Conservation (phyloP, 2,888 invertebrate genomes). For the Agonopterix subpropinquella region DNA sequence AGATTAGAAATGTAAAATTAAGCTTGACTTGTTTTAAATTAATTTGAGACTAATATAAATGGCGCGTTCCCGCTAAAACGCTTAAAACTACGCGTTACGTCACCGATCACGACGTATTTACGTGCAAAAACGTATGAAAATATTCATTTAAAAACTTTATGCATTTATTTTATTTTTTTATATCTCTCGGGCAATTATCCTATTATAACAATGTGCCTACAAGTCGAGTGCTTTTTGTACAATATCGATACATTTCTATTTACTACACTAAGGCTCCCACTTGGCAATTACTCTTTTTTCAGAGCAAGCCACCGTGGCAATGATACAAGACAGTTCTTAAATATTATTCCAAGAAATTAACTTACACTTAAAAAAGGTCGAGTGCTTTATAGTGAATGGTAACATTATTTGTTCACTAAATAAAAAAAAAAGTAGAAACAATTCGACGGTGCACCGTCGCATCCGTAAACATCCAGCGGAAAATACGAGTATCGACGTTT, state of each 20-base stretch:
- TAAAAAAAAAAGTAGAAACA: constrained; percentile 29
- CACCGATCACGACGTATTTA: constrained; percentile 41
- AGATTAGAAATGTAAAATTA: neutral
- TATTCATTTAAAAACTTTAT: constrained; percentile 63
- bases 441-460: neutral
- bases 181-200: constrained; percentile 63
- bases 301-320: constrained; percentile 6
- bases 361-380: constrained; percentile 56
- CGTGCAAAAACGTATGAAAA: constrained; percentile 76
- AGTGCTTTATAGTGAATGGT: constrained; percentile 69
- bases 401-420: constrained; percentile 71
- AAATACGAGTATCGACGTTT: too few species aligned
- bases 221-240: constrained; percentile 68
- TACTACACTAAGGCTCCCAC: constrained; percentile 42
- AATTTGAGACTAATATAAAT: constrained; percentile 21
- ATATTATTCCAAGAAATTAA: constrained; percentile 44
- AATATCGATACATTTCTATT: constrained; percentile 56
- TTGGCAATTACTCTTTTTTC: constrained; percentile 11
- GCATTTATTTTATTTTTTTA: constrained; percentile 59
- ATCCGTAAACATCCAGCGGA: too few species aligned
- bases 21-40: constrained; percentile 1
- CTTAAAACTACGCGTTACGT: constrained; percentile 42
- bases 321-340: constrained; percentile 26
- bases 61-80: constrained; percentile 41
- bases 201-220: constrained; percentile 70